phyloP scores from a whole-genome alignment of 2,888 invertebrate genomes.

The Lysandra bellargus region DNA sequence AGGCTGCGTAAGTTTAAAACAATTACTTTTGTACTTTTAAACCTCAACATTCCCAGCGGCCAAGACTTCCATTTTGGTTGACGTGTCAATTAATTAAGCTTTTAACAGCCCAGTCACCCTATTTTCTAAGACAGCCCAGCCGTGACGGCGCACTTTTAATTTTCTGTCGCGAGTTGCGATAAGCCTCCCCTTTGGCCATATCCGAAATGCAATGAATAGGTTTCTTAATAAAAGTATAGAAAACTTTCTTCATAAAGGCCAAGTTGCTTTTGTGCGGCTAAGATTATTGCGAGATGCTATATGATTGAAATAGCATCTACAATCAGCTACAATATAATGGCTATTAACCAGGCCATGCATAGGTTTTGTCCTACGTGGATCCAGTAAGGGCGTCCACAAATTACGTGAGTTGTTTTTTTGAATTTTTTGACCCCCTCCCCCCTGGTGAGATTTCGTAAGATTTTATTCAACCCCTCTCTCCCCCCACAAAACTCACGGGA shows the following conservation, averaged over 20 bases:
- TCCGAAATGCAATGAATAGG: constrained; percentile 66
- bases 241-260: constrained; percentile 64
- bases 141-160: constrained; percentile 75
- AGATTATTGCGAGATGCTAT: constrained; percentile 49
- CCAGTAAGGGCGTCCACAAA: too few species aligned
- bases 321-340: neutral
- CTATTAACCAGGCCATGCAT: neutral
- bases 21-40: constrained; percentile 26
- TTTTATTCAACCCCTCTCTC: too few species aligned
- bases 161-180: constrained; percentile 76
- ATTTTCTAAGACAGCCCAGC: constrained; percentile 66
- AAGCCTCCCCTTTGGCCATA: constrained; percentile 60
- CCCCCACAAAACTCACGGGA: too few species aligned
- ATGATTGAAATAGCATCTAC: neutral
- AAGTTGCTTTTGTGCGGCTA: constrained; percentile 61
- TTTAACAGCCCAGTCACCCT: constrained; percentile 68
- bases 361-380: neutral
- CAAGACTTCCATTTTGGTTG: constrained; percentile 46
- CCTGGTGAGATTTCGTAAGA: too few species aligned
- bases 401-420: too few species aligned
- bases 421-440: too few species aligned
- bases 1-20: neutral
- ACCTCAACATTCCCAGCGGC: neutral
- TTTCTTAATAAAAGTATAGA: constrained; percentile 71
- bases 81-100: constrained; percentile 73